Conservation (phyloP, 64 coral and sea anemone species). For the Montipora capricornis region DNA sequence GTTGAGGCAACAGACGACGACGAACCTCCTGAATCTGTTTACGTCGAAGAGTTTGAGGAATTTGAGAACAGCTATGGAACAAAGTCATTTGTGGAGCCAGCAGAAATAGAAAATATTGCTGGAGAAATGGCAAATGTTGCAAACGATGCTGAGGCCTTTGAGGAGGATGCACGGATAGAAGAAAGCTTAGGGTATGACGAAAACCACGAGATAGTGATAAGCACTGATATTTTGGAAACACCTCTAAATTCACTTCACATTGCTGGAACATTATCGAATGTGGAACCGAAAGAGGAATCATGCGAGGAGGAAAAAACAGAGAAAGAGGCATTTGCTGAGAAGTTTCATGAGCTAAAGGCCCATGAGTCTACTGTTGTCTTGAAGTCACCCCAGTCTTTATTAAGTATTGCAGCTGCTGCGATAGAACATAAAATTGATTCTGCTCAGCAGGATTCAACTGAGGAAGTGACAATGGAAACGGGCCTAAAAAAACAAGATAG, state of each 20-base stretch:
- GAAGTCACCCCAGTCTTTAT: conserved; percentile 34
- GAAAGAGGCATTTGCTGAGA: neutral
- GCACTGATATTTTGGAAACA: neutral
- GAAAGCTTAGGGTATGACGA: conserved; percentile 4
- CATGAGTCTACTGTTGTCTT: neutral
- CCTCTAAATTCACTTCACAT: neutral
- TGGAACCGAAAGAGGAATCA: neutral
- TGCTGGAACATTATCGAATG: conserved; percentile 17
- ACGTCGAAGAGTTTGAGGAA: conserved; percentile 20
- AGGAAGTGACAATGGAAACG: neutral
- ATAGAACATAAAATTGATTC: conserved; percentile 34
- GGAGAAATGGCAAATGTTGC: conserved; percentile 3
- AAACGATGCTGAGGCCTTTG: neutral
- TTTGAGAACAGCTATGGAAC: neutral
- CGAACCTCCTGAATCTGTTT: conserved; percentile 28
- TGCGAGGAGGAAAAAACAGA: conserved; percentile 33
- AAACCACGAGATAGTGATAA: neutral
- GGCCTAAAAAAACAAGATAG: neutral
- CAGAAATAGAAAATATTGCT: neutral
- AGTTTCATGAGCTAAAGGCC: conserved; percentile 5
- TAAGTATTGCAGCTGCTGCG: conserved; percentile 30
- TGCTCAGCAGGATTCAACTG: neutral
- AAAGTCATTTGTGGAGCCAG: neutral
- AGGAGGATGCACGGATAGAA: neutral
- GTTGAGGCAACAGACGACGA: conserved; percentile 1